A percentile compares a stretch with the other conserved stretches of the same genome.
Conservation (phyloP, 23 tunicate species). For the Diplosoma virens region DNA sequence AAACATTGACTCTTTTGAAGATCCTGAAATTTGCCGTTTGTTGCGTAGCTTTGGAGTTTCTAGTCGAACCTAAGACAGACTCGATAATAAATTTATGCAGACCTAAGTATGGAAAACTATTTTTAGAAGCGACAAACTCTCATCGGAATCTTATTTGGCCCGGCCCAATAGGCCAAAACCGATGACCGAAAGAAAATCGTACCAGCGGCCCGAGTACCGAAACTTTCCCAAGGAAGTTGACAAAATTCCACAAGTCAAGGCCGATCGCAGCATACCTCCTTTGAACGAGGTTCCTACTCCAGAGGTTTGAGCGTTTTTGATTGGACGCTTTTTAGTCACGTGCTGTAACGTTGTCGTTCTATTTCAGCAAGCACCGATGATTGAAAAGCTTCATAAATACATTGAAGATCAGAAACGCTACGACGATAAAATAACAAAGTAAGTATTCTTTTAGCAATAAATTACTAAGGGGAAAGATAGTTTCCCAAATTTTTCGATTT, state of each 20-base stretch:
- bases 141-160: slow-evolving; percentile 36
- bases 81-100: too few relatives aligned
- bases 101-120: too few relatives aligned
- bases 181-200: slow-evolving; percentile 12
- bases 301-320: slow-evolving; percentile 36
- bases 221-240: slow-evolving; percentile 87
- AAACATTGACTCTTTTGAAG: too few relatives aligned
- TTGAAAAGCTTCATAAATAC: slow-evolving; percentile 49
- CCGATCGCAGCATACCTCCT: slow-evolving; percentile 86
- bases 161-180: slow-evolving; percentile 69
- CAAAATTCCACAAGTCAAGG: slow-evolving; percentile 82
- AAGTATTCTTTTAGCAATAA: not conserved
- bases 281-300: slow-evolving; percentile 66
- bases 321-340: not conserved
- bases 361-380: slow-evolving; percentile 58
- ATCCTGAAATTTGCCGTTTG: too few relatives aligned
- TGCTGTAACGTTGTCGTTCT: not conserved
- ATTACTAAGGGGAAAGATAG: too few relatives aligned
- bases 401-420: slow-evolving; percentile 68
- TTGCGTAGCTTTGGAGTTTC: too few relatives aligned
- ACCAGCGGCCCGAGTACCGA: slow-evolving; percentile 36
- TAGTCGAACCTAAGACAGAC: too few relatives aligned
- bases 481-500: not conserved
- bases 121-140: slow-evolving; percentile 53
- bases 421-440: slow-evolving; percentile 65